Evolutionary conservation across 2,797 vertebrate genomes (phyloP), one percentile per base, ranked within the genome.

Genomic region (Enteromius viviparus): DNA sequence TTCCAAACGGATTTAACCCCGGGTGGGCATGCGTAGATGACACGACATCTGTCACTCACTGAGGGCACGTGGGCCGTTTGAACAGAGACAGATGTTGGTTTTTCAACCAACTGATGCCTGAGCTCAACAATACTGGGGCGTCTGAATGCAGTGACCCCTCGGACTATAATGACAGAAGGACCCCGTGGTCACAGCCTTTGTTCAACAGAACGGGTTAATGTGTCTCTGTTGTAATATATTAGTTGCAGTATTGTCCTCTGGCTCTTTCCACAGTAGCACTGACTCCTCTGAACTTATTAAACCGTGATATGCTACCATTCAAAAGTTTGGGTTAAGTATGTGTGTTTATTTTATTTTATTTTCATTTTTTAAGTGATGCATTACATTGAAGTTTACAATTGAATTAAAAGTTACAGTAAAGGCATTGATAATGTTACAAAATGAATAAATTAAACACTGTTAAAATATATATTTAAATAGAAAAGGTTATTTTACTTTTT

Each of bases 21-120:
- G 42, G 58, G 32, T 42, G 14, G 62, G 49, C 78, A 75, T 75
- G 83, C 62, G 34, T 69, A 45, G 34, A 75, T 80, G 70, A 68
- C 49, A 80, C 62, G 37, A 66, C 80, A 85, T 85, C 84, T 82
- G 80, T 82, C 84, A 71, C 75, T 34, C 21, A 51, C 64, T 47
- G 26, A 60, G 17, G 37, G 65, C 76, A 83, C 53, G 21, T n/a
- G 26, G 74, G 3, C 37, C 42, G 23, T 71, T 42, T 66, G 69
- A 66, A 68, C 51, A 58, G 70, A 58, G 70, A 79, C 81, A 86
- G 85, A 80, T 85, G 84, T 83, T 60, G 42, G 83, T 76, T 47
- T 78, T 69, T 85, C 66, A 82, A 47, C 55, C 37, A n/a, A 34
- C 26, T 78, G 37, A 72, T 78, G 60, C 74, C 34, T 71, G 32